Conservation (phyloP, 2,888 invertebrate genomes). For the Athalia cordata region DNA sequence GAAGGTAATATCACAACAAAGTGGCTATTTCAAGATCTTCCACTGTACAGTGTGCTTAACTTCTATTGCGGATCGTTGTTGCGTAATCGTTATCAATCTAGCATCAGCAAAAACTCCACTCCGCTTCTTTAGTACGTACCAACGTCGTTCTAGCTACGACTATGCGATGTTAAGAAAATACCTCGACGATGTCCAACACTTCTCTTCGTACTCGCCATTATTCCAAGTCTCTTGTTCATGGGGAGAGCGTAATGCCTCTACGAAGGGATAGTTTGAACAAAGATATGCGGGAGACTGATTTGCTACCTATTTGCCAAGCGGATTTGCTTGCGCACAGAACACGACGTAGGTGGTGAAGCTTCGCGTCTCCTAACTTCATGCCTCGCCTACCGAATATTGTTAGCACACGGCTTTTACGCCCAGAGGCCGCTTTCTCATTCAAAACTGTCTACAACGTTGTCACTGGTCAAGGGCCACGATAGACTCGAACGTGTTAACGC, state of each 20-base stretch:
- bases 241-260: conserved; percentile 15
- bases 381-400: background rate
- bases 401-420: background rate
- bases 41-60: background rate
- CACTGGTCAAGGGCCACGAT: conserved; percentile 8
- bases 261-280: conserved; percentile 7
- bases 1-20: background rate
- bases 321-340: background rate
- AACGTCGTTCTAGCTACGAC: conserved; percentile 3
- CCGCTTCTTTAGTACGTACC: conserved; percentile 13
- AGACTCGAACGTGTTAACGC: too few species aligned
- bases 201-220: conserved; percentile 4
- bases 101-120: conserved; percentile 22
- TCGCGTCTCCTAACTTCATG: background rate
- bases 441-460: background rate
- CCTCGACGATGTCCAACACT: conserved; percentile 18
- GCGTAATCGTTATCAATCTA: conserved; percentile 38
- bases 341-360: conserved; percentile 23
- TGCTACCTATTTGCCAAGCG: conserved; percentile 36
- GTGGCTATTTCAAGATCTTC: conserved; percentile 3
- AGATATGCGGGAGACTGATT: conserved; percentile 26
- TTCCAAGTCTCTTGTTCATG: conserved; percentile 17
- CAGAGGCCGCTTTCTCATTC: background rate
- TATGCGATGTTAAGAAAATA: conserved; percentile 7
- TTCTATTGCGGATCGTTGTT: background rate